Conservation (phyloP, 1,140 invertebrate genomes). For the Drosophila sp. region DNA sequence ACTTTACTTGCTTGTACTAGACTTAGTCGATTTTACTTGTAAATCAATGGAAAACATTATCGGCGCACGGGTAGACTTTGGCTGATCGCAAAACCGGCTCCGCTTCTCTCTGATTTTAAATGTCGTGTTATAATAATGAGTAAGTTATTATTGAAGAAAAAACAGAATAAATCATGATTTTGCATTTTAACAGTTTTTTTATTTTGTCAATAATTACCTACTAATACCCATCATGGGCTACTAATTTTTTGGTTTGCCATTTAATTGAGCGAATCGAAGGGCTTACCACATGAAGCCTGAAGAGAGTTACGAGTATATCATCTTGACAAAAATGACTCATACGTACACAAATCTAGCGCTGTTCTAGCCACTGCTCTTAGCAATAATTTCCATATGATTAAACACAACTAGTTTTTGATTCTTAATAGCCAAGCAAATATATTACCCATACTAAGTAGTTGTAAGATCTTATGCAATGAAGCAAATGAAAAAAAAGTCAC, state of each 20-base stretch:
- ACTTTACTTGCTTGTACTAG: constrained; percentile 40
- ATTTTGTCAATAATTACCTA: constrained; percentile 45
- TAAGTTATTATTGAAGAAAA: constrained; percentile 34
- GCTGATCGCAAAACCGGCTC: constrained; percentile 70
- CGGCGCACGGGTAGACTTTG: constrained; percentile 52
- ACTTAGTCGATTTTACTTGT: constrained; percentile 48
- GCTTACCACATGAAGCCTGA: constrained; percentile 34
- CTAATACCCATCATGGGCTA: constrained; percentile 31
- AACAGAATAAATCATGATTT: constrained; percentile 31
- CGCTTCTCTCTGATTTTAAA: constrained; percentile 55
- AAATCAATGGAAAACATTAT: constrained; percentile 48
- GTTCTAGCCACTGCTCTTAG: not conserved
- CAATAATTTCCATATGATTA: not conserved
- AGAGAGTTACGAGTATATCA: not conserved
- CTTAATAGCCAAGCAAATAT: constrained; percentile 1
- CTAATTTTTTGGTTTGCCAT: constrained; percentile 19
- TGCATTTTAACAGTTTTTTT: constrained; percentile 56
- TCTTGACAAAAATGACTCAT: constrained; percentile 15
- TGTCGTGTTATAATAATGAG: constrained; percentile 64
- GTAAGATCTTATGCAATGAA: not conserved
- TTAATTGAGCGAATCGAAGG: constrained; percentile 40
- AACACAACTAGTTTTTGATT: not conserved
- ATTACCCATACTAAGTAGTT: not conserved
- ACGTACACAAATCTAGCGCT: not conserved
- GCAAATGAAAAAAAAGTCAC: constrained; percentile 7